These are phyloP conservation scores for Harmothoe impar DNA, from an alignment of 2,888 invertebrate species.

Conservation along the genomic window DNA sequence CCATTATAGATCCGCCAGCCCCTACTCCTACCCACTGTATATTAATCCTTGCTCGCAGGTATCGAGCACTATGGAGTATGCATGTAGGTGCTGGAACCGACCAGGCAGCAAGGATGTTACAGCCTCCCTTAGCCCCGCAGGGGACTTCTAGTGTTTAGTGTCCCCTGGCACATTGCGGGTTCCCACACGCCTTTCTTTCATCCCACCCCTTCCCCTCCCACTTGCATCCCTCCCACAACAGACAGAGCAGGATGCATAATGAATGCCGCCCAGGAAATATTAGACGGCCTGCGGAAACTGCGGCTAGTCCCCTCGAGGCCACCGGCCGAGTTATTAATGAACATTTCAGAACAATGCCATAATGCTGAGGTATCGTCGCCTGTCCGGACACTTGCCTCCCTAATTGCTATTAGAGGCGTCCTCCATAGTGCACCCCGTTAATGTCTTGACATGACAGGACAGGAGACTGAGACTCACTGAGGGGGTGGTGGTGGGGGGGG, in stretches of 20 bases:
- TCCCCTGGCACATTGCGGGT: neutral
- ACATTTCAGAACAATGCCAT: slow-evolving; percentile 4
- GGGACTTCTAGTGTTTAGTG: neutral
- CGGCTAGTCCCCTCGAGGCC: neutral
- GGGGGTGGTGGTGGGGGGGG: neutral
- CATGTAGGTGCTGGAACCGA: no score
- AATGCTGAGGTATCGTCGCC: neutral
- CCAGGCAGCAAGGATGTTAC: neutral
- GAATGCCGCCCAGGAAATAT: slow-evolving; percentile 31
- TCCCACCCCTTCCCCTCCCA: slow-evolving; percentile 16
- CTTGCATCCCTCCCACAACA: neutral
- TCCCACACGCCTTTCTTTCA: slow-evolving; percentile 27
- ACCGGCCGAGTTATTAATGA: slow-evolving; percentile 22
- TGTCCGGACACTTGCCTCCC: neutral
- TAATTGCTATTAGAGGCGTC: slow-evolving; percentile 10
- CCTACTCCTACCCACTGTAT: no score
- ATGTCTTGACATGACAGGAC: no score
- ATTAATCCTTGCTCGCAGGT: no score
- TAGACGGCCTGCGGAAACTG: neutral
- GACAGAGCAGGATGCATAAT: slow-evolving; percentile 9
- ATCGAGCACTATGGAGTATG: no score
- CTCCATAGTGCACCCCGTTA: neutral
- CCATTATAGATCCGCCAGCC: no score
- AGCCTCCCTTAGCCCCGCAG: neutral
- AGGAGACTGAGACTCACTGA: no score